phyloP scores from a whole-genome alignment of 1,140 invertebrate genomes.

The Drosophila subobscura region DNA sequence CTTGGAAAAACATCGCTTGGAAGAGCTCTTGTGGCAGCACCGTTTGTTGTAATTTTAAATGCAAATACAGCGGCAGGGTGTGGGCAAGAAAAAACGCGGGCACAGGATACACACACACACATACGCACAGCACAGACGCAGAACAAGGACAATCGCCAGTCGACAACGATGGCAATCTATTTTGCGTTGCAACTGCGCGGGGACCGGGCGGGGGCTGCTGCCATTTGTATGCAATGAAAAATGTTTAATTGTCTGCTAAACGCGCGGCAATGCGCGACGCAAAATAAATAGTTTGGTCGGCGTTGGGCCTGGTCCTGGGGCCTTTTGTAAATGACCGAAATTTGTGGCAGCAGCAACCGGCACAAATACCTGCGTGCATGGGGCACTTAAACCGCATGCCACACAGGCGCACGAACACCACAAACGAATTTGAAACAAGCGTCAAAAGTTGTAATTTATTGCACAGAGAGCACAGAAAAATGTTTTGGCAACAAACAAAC shows the following conservation, averaged over 20 bases:
- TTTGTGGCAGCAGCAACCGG: conserved; percentile 33
- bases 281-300: conserved; percentile 67
- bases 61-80: conserved; percentile 55
- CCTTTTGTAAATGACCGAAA: conserved; percentile 50
- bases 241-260: conserved; percentile 80
- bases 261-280: conserved; percentile 63
- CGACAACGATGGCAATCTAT: conserved; percentile 51
- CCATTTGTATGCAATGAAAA: conserved; percentile 79
- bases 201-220: conserved; percentile 12
- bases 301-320: conserved; percentile 7
- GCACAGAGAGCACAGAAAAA: conserved; percentile 13
- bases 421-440: conserved; percentile 67
- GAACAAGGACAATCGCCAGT: conserved; percentile 35
- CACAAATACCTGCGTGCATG: conserved; percentile 64
- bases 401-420: conserved; percentile 18
- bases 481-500: conserved; percentile 30
- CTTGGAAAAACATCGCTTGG: conserved; percentile 12
- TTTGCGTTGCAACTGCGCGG: conserved; percentile 45
- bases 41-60: conserved; percentile 60
- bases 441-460: conserved; percentile 79
- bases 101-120: background rate
- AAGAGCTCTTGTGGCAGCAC: background rate
- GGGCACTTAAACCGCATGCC: conserved; percentile 49
- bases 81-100: conserved; percentile 38
- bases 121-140: conserved; percentile 3